Conservation (phyloP, 1,140 invertebrate genomes). For the Mactra quadrangularis region DNA sequence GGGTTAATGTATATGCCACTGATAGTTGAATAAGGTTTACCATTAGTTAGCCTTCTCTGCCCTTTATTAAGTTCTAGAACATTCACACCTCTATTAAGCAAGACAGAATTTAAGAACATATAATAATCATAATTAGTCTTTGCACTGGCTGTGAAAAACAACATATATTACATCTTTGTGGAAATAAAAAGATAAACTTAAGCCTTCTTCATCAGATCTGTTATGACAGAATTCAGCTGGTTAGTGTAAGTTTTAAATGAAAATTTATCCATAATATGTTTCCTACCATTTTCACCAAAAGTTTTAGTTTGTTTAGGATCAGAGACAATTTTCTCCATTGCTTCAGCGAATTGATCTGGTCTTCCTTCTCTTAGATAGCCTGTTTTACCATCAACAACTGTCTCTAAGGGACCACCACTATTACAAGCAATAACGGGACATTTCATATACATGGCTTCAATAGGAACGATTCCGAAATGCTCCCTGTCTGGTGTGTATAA, state of each 20-base stretch:
- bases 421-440: constrained; percentile 98
- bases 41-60: no score
- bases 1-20: no score
- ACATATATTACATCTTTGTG: no score
- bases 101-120: no score
- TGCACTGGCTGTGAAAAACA: no score
- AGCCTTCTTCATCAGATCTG: constrained; percentile 10
- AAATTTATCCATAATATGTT: constrained; percentile 90
- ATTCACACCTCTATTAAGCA: no score
- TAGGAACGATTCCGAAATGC: constrained; percentile 99
- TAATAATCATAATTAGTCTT: no score
- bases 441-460: constrained; percentile 98
- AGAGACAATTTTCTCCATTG: constrained; percentile 89
- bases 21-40: no score
- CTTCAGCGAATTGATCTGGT: constrained; percentile 89
- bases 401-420: constrained; percentile 98
- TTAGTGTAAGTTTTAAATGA: constrained; percentile 91
- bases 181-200: no score
- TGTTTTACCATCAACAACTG: constrained; percentile 93
- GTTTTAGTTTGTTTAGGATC: constrained; percentile 85
- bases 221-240: constrained; percentile 87
- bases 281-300: constrained; percentile 89
- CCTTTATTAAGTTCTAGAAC: no score
- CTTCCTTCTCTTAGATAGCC: constrained; percentile 92
- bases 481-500: constrained; percentile 98